Percentiles rank a stretch among this genome's conserved stretches.
Evolutionary conservation across 2,113 vertebrate species (phyloP).

Genomic region (Amblyopsis rosae): DNA sequence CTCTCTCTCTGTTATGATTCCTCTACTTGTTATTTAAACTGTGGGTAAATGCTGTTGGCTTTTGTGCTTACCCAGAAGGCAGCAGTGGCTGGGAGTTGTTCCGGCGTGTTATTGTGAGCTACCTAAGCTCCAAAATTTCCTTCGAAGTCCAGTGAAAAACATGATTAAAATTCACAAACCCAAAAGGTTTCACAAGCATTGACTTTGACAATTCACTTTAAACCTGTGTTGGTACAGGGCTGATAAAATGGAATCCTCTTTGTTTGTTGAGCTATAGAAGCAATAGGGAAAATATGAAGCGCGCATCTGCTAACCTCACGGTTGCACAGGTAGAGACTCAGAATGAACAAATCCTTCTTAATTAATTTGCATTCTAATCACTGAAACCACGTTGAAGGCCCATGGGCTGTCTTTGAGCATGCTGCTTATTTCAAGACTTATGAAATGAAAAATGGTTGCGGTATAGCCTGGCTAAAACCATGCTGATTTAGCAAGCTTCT

Average conservation of each 20-base stretch:
- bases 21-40: background rate
- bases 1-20: background rate
- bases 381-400: constrained; percentile 25
- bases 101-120: constrained; percentile 29
- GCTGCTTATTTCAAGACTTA: background rate
- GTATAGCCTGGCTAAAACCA: too few relatives aligned
- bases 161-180: constrained; percentile 38
- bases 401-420: constrained; percentile 32
- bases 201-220: constrained; percentile 33
- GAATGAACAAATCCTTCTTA: constrained; percentile 29
- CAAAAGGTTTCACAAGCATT: constrained; percentile 29
- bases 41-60: background rate
- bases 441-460: too few relatives aligned
- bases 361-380: constrained; percentile 61
- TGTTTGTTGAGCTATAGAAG: constrained; percentile 28
- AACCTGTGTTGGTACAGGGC: constrained; percentile 6
- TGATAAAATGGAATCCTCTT: constrained; percentile 41
- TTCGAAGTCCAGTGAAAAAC: constrained; percentile 15
- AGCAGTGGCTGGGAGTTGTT: constrained; percentile 26
- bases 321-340: constrained; percentile 40
- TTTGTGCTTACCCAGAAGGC: constrained; percentile 4
- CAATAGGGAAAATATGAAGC: constrained; percentile 15
- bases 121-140: constrained; percentile 21
- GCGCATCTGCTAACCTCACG: constrained; percentile 27
- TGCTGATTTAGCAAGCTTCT: too few relatives aligned